Conservation (phyloP, 2,113 vertebrate species). For the Jacana jacana region DNA sequence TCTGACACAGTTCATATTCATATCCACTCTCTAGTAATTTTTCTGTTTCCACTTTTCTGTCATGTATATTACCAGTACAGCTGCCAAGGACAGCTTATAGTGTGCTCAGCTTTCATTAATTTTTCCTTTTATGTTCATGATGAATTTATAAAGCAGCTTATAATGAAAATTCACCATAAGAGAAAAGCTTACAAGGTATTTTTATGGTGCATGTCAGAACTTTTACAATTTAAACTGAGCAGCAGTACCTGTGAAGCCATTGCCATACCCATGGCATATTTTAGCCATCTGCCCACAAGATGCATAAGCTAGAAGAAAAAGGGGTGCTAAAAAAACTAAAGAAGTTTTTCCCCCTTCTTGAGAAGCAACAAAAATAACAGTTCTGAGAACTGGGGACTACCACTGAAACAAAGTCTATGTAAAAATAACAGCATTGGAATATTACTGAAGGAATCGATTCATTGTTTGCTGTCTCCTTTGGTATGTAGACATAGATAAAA, state of each 20-base stretch:
- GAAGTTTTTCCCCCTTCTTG: not conserved
- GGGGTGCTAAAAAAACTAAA: not conserved
- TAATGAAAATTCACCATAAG: not conserved
- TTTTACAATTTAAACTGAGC: slow-evolving; percentile 17
- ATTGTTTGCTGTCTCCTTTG: not conserved
- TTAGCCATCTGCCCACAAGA: slow-evolving; percentile 15
- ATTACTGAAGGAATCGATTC: not conserved
- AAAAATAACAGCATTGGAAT: not conserved
- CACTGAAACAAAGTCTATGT: not conserved
- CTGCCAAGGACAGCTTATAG: not conserved
- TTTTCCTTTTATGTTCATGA: slow-evolving; percentile 18
- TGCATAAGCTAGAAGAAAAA: not conserved
- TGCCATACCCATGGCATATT: not conserved
- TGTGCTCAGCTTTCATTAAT: not conserved
- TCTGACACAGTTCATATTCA: not conserved
- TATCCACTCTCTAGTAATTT: not conserved
- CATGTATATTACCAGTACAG: not conserved
- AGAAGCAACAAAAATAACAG: not conserved
- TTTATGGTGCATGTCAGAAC: slow-evolving; percentile 8
- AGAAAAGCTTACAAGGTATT: slow-evolving; percentile 22
- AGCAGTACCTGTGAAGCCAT: slow-evolving; percentile 8
- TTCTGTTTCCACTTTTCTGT: slow-evolving; percentile 25
- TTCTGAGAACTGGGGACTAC: not conserved
- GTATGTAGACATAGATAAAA: not conserved
- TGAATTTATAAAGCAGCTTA: not conserved